Evolutionary conservation across 2,888 invertebrate genomes (phyloP), one percentile per base, ranked within the genome.

Genomic region (Neocrepidodera transversa): DNA sequence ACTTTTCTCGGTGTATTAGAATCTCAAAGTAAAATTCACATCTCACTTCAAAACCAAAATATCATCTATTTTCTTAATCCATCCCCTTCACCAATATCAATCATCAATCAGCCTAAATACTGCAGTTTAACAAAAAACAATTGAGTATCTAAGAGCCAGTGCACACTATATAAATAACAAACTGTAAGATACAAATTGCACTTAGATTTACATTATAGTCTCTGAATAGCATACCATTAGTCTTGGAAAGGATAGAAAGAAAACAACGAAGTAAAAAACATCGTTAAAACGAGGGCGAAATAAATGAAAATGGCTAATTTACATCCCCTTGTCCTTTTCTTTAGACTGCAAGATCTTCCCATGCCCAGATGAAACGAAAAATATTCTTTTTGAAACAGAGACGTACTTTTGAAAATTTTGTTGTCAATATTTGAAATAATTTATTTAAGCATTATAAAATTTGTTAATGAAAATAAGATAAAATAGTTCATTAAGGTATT

Each of bases 251-350:
- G 66, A 70, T 67, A 59, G 69, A 65, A 68, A 71, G 70, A 71
- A 71, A 66, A 71, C 71, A 71, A 65, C 63, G 65, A 68, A 58
- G 71, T 66, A 73, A 75, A 74, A 74, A 72, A 71, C 70, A 62
- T 68, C 71, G 69, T 72, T 74, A 69, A 73, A 76, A 74, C 71
- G 74, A 72, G 76, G 73, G 73, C 74, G 76, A 67, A 76, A 75
- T 76, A 76, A 77, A 77, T 75, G 77, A 76, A 77, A 77, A 76
- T 75, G 75, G 76, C 77, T 77, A 77, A 77, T 77, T 77, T 77
- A 76, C 75, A 77, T 77, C 75, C 76, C 74, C 75, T 70, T 73
- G 72, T 74, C 74, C 72, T 71, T 70, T 65, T 66, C 61, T 58
- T 58, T 53, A 59, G 60, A 45, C 58, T 58, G 53, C 55, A 40